Evolutionary conservation across 1,140 invertebrate species (phyloP).

Genomic region (Latrodectus geometricus): DNA sequence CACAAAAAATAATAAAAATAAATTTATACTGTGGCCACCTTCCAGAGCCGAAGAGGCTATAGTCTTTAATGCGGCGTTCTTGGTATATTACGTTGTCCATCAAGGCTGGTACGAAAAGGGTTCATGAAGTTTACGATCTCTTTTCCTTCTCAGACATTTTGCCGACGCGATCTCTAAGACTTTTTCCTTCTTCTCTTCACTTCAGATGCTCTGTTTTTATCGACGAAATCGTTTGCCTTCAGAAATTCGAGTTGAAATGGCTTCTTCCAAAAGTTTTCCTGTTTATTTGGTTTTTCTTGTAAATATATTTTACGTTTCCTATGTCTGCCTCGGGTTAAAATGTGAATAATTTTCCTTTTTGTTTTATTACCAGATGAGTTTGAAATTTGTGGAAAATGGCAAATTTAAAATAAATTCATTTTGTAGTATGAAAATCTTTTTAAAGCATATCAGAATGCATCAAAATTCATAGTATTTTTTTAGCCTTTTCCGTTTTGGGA

Average conservation of each 20-base stretch:
- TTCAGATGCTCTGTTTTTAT: slow-evolving; percentile 13
- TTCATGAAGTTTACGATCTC: slow-evolving; percentile 13
- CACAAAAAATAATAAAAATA: not conserved
- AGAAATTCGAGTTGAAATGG: slow-evolving; percentile 1
- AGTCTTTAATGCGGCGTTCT: slow-evolving; percentile 5
- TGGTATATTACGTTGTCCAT: slow-evolving; percentile 22
- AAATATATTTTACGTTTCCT: no score
- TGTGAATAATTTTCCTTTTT: no score
- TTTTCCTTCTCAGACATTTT: not conserved
- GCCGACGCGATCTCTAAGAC: not conserved
- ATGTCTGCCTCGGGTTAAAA: no score
- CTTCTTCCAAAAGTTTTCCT: not conserved
- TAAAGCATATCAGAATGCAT: no score
- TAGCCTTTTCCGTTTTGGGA: no score
- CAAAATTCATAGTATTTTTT: no score
- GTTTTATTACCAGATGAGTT: no score
- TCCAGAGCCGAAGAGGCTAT: not conserved
- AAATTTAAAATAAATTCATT: no score
- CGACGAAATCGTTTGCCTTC: slow-evolving; percentile 9
- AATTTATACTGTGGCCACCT: not conserved
- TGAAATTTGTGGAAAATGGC: no score
- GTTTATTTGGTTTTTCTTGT: no score
- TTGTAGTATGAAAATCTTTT: no score
- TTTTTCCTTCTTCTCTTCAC: not conserved
- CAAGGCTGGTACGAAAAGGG: not conserved